These are phyloP conservation scores for Caenorhabditis sp. DNA, from an alignment of 2,888 invertebrate genomes.

Conservation along the genomic window DNA sequence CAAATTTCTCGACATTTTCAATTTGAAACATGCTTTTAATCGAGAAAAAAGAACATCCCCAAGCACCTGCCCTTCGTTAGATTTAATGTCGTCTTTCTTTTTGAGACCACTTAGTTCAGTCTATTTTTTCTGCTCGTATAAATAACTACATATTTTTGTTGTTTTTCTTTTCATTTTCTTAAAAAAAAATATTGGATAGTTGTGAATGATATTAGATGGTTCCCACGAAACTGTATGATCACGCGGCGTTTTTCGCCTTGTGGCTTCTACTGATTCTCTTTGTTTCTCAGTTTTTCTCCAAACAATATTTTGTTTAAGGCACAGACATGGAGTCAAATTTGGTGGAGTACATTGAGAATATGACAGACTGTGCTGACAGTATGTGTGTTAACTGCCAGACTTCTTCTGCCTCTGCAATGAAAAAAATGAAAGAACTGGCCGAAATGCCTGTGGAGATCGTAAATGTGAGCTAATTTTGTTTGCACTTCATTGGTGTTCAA, in stretches of 20 bases:
- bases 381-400: constrained; percentile 1
- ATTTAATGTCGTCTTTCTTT: background rate
- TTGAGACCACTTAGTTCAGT: background rate
- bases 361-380: background rate
- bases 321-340: background rate
- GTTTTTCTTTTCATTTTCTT: too few relatives aligned
- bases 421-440: background rate
- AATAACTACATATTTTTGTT: too few relatives aligned
- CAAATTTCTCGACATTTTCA: background rate
- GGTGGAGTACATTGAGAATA: background rate
- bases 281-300: background rate
- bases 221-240: background rate
- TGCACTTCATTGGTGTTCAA: background rate
- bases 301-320: background rate
- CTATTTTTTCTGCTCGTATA: too few relatives aligned
- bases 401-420: background rate
- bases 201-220: too few relatives aligned
- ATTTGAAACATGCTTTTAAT: background rate
- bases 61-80: too few relatives aligned
- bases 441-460: background rate
- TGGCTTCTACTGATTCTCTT: background rate
- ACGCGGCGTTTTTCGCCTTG: background rate
- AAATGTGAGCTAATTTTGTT: background rate
- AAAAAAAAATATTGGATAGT: too few relatives aligned
- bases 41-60: background rate